Percentiles rank a stretch among this genome's conserved stretches.
These are phyloP conservation scores for Fissipunctia ypsillon DNA, from an alignment of 2,888 invertebrate species.

Conservation along the genomic window DNA sequence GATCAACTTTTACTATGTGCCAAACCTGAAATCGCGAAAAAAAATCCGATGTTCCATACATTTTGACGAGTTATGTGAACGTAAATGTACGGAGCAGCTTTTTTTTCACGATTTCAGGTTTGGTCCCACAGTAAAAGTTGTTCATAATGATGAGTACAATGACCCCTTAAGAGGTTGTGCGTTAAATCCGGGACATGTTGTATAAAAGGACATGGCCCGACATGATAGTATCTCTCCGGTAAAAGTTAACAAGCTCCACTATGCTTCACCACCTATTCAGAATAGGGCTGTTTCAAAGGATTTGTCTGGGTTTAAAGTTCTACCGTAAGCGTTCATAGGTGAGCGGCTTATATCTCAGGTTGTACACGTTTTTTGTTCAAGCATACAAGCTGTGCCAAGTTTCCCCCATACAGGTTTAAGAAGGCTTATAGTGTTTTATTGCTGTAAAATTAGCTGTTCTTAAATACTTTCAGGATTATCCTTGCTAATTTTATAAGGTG, in stretches of 20 bases:
- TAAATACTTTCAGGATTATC: neutral
- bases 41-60: too few species aligned
- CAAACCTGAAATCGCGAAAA: too few species aligned
- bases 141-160: too few species aligned
- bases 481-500: neutral
- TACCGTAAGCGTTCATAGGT: constrained; percentile 66
- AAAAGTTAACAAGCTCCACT: neutral
- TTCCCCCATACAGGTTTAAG: constrained; percentile 5
- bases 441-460: constrained; percentile 2
- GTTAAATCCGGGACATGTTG: too few species aligned
- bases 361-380: constrained; percentile 46
- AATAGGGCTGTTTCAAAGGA: constrained; percentile 67
- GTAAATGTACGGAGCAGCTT: too few species aligned
- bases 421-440: constrained; percentile 20
- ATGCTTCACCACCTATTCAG: constrained; percentile 22
- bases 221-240: too few species aligned
- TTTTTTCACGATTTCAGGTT: too few species aligned
- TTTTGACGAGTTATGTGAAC: too few species aligned
- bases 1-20: too few species aligned
- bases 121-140: too few species aligned
- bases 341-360: constrained; percentile 53
- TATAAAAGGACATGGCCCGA: too few species aligned
- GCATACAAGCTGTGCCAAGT: constrained; percentile 32
- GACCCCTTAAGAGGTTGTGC: too few species aligned
- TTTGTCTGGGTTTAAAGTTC: constrained; percentile 70